Base-by-base conservation (phyloP, 2,888 invertebrate genomes). In the Ephialtes manifestator region DNA sequence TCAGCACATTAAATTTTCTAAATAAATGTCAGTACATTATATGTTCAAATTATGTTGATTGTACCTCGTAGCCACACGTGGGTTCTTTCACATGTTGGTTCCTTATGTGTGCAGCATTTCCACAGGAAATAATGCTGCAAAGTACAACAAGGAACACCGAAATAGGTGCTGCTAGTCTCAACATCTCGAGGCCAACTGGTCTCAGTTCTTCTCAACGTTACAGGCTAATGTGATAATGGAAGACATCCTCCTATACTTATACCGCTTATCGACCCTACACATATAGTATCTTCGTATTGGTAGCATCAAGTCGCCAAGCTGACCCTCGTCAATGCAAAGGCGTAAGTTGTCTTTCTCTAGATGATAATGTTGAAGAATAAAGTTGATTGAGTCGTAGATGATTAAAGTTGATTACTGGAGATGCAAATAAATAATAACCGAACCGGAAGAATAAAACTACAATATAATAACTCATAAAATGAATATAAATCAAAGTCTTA, bases 1-100 rank as follows among this genome's bases (percentile, higher is more conserved):
- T n/a, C 4, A 60, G 3, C 8, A 18, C 10, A 39, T 7, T 8
- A 39, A 8, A 2, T 35, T 35, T 39, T 7, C 7, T 10, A 1
- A 39, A 35, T 31, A 39, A 39, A 15, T 63, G 13, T 35, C 2
- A 35, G 5, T 7, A 63, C n/a, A 18, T 65, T 10, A 39, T 31
- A n/a, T 24, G 4, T 7, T 24, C 5, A 11, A 70, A 31, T 8
- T 24, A n/a, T 18, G 8, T 35, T 18, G 35, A 31, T 20, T 18
- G 39, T 87, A 92, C 92, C 85, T 91, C 76, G 65, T 92, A 92
- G n/a, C 89, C 90, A 35, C 91, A 92, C 0, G 78, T 88, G 10
- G 83, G 31, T 1, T n/a, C 51, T 39, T 79, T 68, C 35, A 58
- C 39, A 53, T 72, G 15, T 53, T 58, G 35, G 20, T 60, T 78